A percentile compares a stretch with the other conserved stretches of the same genome.
Evolutionary conservation across 2,113 vertebrate species (phyloP).

Genomic region (Hirundichthys speculiger): DNA sequence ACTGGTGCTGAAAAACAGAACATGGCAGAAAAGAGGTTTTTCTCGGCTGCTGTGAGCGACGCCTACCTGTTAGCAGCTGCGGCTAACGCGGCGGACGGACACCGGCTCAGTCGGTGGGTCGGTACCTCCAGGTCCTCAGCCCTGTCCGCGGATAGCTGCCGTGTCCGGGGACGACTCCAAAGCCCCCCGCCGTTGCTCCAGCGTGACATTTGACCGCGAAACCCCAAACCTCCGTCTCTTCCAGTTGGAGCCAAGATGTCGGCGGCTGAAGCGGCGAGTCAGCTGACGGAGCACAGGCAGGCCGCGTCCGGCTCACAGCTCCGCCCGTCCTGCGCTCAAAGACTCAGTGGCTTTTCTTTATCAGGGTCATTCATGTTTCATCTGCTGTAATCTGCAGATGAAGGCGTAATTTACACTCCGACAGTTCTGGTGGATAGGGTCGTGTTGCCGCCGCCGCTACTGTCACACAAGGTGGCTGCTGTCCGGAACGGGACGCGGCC

Average conservation of each 20-base stretch:
- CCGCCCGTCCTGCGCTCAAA: too few species aligned
- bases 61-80: conserved; percentile 5
- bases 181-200: neutral
- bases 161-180: neutral
- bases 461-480: too few species aligned
- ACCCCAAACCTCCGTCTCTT: conserved; percentile 7
- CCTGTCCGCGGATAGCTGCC: neutral
- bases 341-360: too few species aligned
- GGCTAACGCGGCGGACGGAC: conserved; percentile 1
- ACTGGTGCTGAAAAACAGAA: neutral
- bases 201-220: conserved; percentile 25
- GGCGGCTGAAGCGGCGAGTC: conserved; percentile 35
- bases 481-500: too few species aligned
- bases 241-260: conserved; percentile 56
- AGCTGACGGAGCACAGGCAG: conserved; percentile 36
- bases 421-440: too few species aligned
- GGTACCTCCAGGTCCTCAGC: neutral
- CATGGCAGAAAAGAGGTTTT: accelerated
- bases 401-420: too few species aligned
- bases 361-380: too few species aligned
- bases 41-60: neutral
- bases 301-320: conserved; percentile 33
- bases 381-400: too few species aligned
- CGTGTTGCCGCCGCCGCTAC: too few species aligned
- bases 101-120: neutral